Conservation (phyloP, 2,888 invertebrate species). For the Mesoligia furuncula region DNA sequence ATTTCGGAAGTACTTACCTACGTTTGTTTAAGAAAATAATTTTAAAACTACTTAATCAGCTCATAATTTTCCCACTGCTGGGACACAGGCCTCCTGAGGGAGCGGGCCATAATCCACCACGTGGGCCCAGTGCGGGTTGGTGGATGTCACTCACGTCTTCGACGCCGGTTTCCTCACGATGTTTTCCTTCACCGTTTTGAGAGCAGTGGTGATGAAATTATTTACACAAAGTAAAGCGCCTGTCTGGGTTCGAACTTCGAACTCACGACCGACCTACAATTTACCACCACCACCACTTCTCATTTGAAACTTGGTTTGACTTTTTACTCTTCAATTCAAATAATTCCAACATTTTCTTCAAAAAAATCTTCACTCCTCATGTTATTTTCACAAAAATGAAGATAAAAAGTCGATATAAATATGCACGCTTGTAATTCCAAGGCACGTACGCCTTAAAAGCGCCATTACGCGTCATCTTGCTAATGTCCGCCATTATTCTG, state of each 20-base stretch:
- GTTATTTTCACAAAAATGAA: conserved; percentile 28
- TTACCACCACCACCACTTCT: too few species aligned
- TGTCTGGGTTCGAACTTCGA: background rate
- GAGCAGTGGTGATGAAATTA: background rate
- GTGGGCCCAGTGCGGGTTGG: too few species aligned
- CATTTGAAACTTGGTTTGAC: background rate
- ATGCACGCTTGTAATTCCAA: conserved; percentile 51
- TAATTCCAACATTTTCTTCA: background rate
- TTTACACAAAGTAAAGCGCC: background rate
- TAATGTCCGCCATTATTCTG: conserved; percentile 65
- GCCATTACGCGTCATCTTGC: conserved; percentile 63
- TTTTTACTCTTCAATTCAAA: background rate
- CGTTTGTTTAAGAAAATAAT: background rate
- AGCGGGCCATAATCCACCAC: too few species aligned
- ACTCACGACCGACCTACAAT: background rate
- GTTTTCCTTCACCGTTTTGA: background rate
- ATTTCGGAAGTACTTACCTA: background rate
- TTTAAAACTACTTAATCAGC: too few species aligned
- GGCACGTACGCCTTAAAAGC: conserved; percentile 62
- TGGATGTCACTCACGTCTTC: too few species aligned
- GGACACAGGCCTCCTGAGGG: too few species aligned
- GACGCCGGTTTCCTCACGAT: too few species aligned
- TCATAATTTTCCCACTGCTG: too few species aligned
- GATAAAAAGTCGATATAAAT: conserved; percentile 47
- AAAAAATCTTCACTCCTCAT: background rate